phyloP scores from a whole-genome alignment of 2,797 vertebrate genomes.

The Lagocephalus sceleratus region DNA sequence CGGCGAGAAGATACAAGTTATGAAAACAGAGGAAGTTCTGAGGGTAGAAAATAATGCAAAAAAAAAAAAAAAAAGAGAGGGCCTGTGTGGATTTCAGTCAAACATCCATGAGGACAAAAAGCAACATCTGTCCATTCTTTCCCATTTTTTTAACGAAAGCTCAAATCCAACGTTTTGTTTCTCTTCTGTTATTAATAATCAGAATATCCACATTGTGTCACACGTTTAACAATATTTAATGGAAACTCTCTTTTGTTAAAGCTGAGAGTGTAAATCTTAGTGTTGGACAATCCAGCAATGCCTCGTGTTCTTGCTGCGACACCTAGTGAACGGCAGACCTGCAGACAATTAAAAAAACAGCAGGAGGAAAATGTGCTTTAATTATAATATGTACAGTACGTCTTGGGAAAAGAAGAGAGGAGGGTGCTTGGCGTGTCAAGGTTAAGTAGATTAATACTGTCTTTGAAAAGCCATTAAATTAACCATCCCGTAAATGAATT shows the following conservation, averaged over 20 bases:
- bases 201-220: too few species aligned
- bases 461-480: conserved; percentile 61
- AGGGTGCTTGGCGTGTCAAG: conserved; percentile 33
- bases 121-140: conserved; percentile 24
- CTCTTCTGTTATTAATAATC: too few species aligned
- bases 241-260: too few species aligned
- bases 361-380: too few species aligned
- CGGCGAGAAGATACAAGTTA: conserved; percentile 67
- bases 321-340: conserved; percentile 60
- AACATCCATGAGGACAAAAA: conserved; percentile 40
- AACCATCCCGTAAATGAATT: conserved; percentile 57
- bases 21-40: conserved; percentile 66
- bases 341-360: conserved; percentile 26
- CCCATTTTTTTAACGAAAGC: conserved; percentile 22
- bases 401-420: not conserved
- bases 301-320: conserved; percentile 67
- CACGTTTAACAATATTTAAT: too few species aligned
- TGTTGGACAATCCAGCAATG: conserved; percentile 5
- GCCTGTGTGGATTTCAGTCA: conserved; percentile 53
- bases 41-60: not conserved
- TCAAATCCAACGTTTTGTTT: too few species aligned
- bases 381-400: not conserved
- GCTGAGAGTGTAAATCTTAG: too few species aligned
- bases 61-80: conserved; percentile 24
- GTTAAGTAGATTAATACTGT: conserved; percentile 52